Evolutionary conservation across 1,140 invertebrate species (phyloP).

Genomic region (Pseudoatta argentina): DNA sequence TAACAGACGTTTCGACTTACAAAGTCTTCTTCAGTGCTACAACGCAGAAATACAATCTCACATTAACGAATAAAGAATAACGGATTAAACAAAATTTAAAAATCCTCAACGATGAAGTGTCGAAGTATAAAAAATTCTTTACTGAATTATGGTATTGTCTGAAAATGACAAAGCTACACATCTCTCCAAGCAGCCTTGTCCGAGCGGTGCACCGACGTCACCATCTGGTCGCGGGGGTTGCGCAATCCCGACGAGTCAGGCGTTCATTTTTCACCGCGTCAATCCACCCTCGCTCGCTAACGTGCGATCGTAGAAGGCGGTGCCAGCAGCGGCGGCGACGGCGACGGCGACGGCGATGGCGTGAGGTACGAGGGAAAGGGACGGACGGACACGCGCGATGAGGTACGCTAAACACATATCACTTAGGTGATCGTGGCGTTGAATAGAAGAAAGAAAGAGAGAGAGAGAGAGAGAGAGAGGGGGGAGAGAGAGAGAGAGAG

Average conservation of each 20-base stretch:
- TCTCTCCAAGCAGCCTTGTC: neutral
- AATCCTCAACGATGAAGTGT: too few species aligned
- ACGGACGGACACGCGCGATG: conserved; percentile 53
- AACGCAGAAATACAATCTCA: too few species aligned
- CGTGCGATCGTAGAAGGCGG: conserved; percentile 31
- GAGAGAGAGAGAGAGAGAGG: conserved; percentile 38
- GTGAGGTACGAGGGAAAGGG: conserved; percentile 46
- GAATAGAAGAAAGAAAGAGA: conserved; percentile 31
- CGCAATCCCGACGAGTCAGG: conserved; percentile 21
- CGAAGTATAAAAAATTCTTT: neutral
- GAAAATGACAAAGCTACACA: neutral
- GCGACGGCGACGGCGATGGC: neutral
- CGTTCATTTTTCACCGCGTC: conserved; percentile 38
- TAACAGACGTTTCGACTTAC: too few species aligned
- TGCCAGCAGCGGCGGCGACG: conserved; percentile 16
- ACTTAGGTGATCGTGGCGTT: conserved; percentile 39
- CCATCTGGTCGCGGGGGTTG: neutral
- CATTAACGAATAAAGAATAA: too few species aligned
- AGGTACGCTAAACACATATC: conserved; percentile 57
- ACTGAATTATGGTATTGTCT: neutral
- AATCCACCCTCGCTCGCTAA: conserved; percentile 49
- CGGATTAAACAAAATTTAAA: too few species aligned
- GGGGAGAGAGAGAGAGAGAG: conserved; percentile 38
- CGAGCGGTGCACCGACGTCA: neutral
- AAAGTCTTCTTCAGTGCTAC: too few species aligned